These are phyloP conservation scores for Euproctis similis DNA, from an alignment of 2,888 invertebrate species.

Conservation along the genomic window DNA sequence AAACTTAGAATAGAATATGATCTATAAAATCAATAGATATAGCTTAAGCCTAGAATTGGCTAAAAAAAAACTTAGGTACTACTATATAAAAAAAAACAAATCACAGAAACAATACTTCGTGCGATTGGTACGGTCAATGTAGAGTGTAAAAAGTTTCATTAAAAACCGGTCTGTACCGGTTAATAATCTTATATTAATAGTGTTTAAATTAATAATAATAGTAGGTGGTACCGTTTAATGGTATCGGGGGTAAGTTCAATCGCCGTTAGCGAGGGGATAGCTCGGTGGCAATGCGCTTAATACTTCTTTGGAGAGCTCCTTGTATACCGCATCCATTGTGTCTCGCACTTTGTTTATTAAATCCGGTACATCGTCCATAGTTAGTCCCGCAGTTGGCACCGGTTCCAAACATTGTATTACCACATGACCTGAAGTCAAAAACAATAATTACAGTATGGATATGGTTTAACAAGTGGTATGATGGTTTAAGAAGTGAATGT, in stretches of 20 bases:
- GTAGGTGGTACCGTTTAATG: constrained; percentile 19
- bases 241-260: constrained; percentile 27
- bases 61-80: constrained; percentile 7
- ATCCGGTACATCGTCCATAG: constrained; percentile 65
- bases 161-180: constrained; percentile 15
- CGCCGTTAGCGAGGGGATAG: constrained; percentile 61
- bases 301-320: constrained; percentile 68
- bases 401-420: constrained; percentile 73
- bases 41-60: constrained; percentile 10
- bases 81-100: constrained; percentile 10
- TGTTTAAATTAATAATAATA: constrained; percentile 17
- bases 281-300: constrained; percentile 57
- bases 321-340: constrained; percentile 67
- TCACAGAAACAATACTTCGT: constrained; percentile 22
- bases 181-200: constrained; percentile 16
- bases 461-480: no score
- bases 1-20: no score
- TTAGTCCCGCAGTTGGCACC: constrained; percentile 65
- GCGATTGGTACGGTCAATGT: constrained; percentile 22
- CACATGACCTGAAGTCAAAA: constrained; percentile 68
- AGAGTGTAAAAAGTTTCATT: constrained; percentile 15
- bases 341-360: constrained; percentile 62
- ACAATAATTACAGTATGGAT: no score
- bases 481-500: no score
- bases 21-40: neutral